Evolutionary conservation across 2,888 invertebrate genomes (phyloP).

Genomic region (Ormyrus nitidulus): DNA sequence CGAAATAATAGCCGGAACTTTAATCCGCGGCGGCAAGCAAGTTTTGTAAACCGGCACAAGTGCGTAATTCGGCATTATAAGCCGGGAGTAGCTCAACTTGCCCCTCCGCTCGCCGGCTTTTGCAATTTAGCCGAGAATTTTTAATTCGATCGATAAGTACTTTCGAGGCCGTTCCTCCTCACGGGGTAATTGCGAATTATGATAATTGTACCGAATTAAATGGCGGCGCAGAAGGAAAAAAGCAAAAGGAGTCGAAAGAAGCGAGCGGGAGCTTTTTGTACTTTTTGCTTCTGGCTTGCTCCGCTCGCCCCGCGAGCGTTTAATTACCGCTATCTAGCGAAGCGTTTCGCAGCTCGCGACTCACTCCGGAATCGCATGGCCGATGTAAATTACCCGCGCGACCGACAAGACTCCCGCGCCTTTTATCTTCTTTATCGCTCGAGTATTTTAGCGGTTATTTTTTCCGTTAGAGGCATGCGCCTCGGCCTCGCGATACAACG

Average conservation of each 20-base stretch:
- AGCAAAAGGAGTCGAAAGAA: slow-evolving; percentile 26
- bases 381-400: slow-evolving; percentile 72
- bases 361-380: slow-evolving; percentile 73
- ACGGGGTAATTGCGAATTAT: slow-evolving; percentile 45
- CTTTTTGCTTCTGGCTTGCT: slow-evolving; percentile 53
- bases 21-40: slow-evolving; percentile 10
- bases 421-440: slow-evolving; percentile 75
- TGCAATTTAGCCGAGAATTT: slow-evolving; percentile 29
- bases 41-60: slow-evolving; percentile 14
- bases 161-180: slow-evolving; percentile 20
- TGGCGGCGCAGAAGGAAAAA: slow-evolving; percentile 17
- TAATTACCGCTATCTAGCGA: slow-evolving; percentile 75
- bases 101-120: not conserved
- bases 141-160: slow-evolving; percentile 43
- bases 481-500: slow-evolving; percentile 51
- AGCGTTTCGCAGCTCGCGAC: slow-evolving; percentile 71
- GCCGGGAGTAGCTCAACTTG: not conserved
- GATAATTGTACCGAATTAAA: slow-evolving; percentile 50
- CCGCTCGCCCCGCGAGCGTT: slow-evolving; percentile 64
- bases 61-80: slow-evolving; percentile 16
- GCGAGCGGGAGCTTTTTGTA: slow-evolving; percentile 20
- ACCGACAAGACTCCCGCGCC: slow-evolving; percentile 67
- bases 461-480: slow-evolving; percentile 65
- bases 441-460: slow-evolving; percentile 74
- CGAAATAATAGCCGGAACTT: not conserved